Base-by-base conservation (phyloP, 2,888 invertebrate genomes). In the Ennomos quercinarius region DNA sequence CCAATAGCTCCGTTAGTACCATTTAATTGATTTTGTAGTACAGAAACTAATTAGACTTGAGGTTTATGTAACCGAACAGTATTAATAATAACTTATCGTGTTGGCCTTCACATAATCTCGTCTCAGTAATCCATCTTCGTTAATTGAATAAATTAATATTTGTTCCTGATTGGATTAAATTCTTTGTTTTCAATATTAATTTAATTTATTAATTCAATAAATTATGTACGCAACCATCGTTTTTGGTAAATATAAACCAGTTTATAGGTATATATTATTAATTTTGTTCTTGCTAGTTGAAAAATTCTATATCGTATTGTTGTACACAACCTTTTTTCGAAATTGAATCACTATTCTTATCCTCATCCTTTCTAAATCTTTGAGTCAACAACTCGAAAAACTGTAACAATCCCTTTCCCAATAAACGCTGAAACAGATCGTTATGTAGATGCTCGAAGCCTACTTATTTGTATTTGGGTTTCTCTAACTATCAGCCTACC, bases 41-140 rank as follows among this genome's bases (percentile, higher is more conserved):
- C 80, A 81, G 86, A 89, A 91, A 89, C 89, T 91, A 91, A 91
- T 91, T 90, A 90, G 85, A 84, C 82, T 86, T 87, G 88, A 84
- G 87, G 88, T 89, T 87, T 87, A 80, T 85, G 80, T 85, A 85
- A 88, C 88, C 84, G 75, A 85, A 81, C 81, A 73, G 81, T 81
- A 85, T 87, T 87, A 89, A 89, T 87, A 89, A 89, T 89, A 89
- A 87, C 74, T 86, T 78, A 83, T 77, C 73, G 73, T 81, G 78
- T 84, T 84, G 77, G 78, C 77, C 80, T 76, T 78, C 77, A 80
- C 74, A 75, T 81, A 81, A 84, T 83, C 79, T 84, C 76, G 68
- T 78, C 74, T 74, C 66, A 72, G 72, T 81, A 80, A 83, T 80
- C 78, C 75, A 67, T 77, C 73, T 80, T 70, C 66, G 74, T 74